A percentile compares a stretch with the other conserved stretches of the same genome.
These are phyloP conservation scores for Pheosia tremula DNA, from an alignment of 2,888 invertebrate genomes.

Conservation along the genomic window DNA sequence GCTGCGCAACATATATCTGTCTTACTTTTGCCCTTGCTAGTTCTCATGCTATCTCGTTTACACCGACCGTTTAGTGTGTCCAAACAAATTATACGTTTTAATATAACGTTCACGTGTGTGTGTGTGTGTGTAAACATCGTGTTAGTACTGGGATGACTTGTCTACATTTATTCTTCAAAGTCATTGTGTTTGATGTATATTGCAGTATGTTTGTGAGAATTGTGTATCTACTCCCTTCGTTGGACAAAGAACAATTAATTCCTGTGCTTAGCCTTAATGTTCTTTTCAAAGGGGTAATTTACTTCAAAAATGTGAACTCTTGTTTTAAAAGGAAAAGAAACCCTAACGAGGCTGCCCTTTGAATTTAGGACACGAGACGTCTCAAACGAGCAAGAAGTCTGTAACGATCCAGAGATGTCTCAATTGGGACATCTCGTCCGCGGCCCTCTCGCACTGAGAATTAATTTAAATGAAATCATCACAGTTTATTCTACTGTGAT, in stretches of 20 bases:
- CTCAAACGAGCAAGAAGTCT: conserved; percentile 52
- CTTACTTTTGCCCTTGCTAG: no score
- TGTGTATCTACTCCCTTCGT: conserved; percentile 20
- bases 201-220: no score
- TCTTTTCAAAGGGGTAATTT: conserved; percentile 48
- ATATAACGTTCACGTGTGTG: no score
- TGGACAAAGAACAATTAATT: conserved; percentile 43
- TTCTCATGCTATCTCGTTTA: no score
- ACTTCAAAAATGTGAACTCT: conserved; percentile 41
- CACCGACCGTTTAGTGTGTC: no score
- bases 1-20: no score
- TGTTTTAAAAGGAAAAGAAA: conserved; percentile 41
- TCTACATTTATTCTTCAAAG: no score
- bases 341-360: conserved; percentile 43
- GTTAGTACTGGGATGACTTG: no score
- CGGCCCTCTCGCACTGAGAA: conserved; percentile 59
- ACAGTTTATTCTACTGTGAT: conserved; percentile 79
- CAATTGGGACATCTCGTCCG: conserved; percentile 60
- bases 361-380: conserved; percentile 47
- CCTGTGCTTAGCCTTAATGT: conserved; percentile 37
- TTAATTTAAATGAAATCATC: conserved; percentile 82
- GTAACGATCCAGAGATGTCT: conserved; percentile 58
- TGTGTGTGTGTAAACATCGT: no score
- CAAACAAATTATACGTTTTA: no score
- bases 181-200: no score